Conservation (phyloP, 1,140 invertebrate genomes). For the Kradibia gibbosae region DNA sequence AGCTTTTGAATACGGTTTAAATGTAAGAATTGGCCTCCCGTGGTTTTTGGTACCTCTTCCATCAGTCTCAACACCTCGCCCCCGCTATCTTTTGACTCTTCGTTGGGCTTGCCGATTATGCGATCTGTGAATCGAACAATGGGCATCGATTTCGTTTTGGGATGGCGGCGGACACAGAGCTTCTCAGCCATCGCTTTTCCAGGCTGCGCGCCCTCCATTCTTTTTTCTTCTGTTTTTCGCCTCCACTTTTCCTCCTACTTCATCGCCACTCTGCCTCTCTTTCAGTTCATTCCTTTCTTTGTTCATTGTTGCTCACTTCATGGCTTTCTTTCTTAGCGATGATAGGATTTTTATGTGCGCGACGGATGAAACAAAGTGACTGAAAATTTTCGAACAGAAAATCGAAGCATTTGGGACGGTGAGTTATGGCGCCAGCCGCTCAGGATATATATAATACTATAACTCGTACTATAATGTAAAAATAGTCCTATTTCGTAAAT, state of each 20-base stretch:
- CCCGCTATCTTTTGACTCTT: conserved; percentile 37
- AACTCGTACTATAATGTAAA: background rate
- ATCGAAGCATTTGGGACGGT: background rate
- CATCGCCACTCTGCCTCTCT: no score
- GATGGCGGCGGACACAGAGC: background rate
- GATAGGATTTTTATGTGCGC: background rate
- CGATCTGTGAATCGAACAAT: conserved; percentile 30
- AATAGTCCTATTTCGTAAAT: background rate
- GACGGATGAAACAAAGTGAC: background rate
- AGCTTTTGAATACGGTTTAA: conserved; percentile 56
- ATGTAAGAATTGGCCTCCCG: conserved; percentile 26
- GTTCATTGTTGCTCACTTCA: background rate
- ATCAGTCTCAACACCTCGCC: no score
- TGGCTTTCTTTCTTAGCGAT: conserved; percentile 23
- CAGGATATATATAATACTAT: no score
- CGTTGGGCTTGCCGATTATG: conserved; percentile 33
- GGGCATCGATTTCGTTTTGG: conserved; percentile 41
- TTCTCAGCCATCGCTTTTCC: conserved; percentile 4
- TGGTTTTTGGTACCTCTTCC: background rate
- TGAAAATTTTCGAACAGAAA: no score
- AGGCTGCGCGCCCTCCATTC: background rate
- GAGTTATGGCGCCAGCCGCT: background rate
- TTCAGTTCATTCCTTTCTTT: background rate
- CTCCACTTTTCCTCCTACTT: background rate
- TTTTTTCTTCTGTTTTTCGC: background rate